These are phyloP conservation scores for Cataglyphis livida DNA, from an alignment of 2,888 invertebrate species.

Conservation along the genomic window DNA sequence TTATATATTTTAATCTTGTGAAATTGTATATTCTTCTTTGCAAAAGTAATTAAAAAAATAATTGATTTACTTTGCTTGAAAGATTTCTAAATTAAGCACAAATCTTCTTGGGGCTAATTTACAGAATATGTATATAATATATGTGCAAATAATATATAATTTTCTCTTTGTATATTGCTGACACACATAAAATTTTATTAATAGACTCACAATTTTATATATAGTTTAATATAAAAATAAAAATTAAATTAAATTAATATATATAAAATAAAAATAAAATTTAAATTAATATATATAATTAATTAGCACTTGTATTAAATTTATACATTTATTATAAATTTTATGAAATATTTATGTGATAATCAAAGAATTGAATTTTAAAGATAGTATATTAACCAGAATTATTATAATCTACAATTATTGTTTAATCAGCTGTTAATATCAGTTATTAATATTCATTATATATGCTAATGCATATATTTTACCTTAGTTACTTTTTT, in stretches of 20 bases:
- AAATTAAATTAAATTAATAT: no score
- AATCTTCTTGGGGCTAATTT: neutral
- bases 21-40: neutral
- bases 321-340: neutral
- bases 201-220: neutral
- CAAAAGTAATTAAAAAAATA: neutral
- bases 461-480: no score
- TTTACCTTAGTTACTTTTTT: no score
- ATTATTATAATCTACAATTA: neutral
- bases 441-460: no score
- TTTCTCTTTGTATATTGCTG: neutral
- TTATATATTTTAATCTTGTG: neutral
- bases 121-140: neutral
- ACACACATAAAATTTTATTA: neutral
- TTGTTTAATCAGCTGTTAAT: no score
- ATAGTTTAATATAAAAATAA: neutral
- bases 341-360: neutral
- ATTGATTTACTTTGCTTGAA: neutral
- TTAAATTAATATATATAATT: neutral
- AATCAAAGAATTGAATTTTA: neutral
- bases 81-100: neutral
- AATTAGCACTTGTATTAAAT: neutral
- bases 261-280: no score
- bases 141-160: neutral
- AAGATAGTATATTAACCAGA: neutral